phyloP scores from a whole-genome alignment of 2,113 vertebrate species.

The Catharus bicknelli region DNA sequence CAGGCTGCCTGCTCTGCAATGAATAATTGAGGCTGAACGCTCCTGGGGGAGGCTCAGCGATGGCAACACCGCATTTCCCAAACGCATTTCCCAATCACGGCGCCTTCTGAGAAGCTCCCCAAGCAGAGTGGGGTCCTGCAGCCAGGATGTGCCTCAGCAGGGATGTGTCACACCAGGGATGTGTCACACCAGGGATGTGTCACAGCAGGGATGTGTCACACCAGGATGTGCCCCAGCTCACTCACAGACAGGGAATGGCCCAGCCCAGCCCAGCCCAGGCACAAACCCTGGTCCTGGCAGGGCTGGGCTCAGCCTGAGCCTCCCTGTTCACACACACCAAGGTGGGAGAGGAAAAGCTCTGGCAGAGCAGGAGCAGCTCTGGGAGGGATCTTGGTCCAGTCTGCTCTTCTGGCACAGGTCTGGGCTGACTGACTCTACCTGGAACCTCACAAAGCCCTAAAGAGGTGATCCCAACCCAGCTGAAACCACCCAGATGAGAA shows the following conservation, averaged over 20 bases:
- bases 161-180: neutral
- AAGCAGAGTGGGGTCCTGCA: accelerated
- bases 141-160: accelerated
- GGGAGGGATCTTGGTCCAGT: neutral
- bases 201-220: accelerated
- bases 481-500: accelerated
- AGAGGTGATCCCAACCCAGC: neutral
- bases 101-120: neutral
- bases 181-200: neutral
- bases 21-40: slow-evolving; percentile 25
- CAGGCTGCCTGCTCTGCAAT: neutral
- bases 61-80: slow-evolving; percentile 53
- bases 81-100: slow-evolving; percentile 27
- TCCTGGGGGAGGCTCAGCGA: neutral
- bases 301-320: neutral
- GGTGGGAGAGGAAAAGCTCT: neutral
- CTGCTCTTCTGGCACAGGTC: neutral
- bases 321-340: accelerated
- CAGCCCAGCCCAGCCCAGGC: neutral
- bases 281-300: neutral
- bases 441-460: neutral
- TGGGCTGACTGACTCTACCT: accelerated
- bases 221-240: no score
- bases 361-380: neutral
- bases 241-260: neutral